Conservation (phyloP, 2,113 vertebrate species). For the Apteryx mantelli region DNA sequence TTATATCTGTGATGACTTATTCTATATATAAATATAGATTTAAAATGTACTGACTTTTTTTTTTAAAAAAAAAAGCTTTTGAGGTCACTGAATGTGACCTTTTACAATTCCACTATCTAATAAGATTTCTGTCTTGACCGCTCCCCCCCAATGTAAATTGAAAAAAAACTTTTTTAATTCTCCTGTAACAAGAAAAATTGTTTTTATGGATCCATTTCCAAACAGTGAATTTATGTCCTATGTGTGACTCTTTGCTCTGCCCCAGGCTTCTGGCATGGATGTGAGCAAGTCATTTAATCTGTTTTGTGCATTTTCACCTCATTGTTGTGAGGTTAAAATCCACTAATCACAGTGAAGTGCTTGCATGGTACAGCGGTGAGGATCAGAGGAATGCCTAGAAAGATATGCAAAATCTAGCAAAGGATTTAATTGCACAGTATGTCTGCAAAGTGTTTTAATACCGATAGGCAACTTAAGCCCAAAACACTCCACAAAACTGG, state of each 20-base stretch:
- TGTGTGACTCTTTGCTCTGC: slow-evolving; percentile 14
- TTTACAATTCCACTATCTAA: slow-evolving; percentile 34
- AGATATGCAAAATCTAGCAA: not conserved
- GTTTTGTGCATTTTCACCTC: slow-evolving; percentile 7
- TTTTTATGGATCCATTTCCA: slow-evolving; percentile 2
- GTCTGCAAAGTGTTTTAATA: not conserved
- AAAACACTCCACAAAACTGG: not conserved
- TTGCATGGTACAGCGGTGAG: not conserved
- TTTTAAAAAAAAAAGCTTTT: not conserved
- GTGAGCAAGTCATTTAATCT: not conserved
- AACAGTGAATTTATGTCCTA: not conserved
- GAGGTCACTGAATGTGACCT: not conserved
- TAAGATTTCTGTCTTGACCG: slow-evolving; percentile 39
- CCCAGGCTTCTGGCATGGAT: slow-evolving; percentile 14
- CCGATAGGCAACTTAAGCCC: not conserved
- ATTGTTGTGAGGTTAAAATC: slow-evolving; percentile 29
- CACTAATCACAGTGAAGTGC: not conserved
- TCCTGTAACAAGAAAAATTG: slow-evolving; percentile 32
- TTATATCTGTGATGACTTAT: slow-evolving; percentile 48
- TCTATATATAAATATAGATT: slow-evolving; percentile 55
- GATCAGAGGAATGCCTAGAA: not conserved
- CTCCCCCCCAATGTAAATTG: not conserved
- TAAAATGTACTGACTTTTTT: not conserved
- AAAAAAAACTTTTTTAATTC: not conserved
- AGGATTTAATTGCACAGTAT: not conserved